phyloP scores from a whole-genome alignment of 2,888 invertebrate genomes.

The Crepidodera aurea region DNA sequence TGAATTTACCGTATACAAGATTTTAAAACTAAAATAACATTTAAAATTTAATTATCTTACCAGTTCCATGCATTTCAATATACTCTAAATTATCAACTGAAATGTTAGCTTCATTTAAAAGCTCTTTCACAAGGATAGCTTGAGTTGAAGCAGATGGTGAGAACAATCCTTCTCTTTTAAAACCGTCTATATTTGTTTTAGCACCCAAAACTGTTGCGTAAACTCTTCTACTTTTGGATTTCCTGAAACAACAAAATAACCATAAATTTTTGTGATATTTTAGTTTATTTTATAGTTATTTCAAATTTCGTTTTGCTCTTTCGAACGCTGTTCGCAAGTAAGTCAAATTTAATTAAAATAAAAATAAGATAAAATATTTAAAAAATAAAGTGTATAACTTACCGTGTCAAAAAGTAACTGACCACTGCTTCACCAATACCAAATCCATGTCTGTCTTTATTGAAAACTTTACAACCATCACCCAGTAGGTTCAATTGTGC shows the following conservation, averaged over 20 bases:
- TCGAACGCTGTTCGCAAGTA: too few relatives aligned
- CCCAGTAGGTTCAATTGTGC: background rate
- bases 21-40: too few relatives aligned
- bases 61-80: constrained; percentile 88
- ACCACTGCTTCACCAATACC: constrained; percentile 62
- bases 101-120: constrained; percentile 74
- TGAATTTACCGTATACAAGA: too few relatives aligned
- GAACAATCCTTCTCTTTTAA: constrained; percentile 55
- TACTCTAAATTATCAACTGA: constrained; percentile 75
- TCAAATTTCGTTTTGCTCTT: too few relatives aligned
- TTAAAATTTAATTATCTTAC: constrained; percentile 50
- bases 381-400: background rate
- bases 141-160: constrained; percentile 64
- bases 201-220: constrained; percentile 61
- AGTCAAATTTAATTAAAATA: too few relatives aligned
- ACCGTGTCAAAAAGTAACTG: constrained; percentile 60
- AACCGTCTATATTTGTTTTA: constrained; percentile 56
- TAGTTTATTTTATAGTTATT: too few relatives aligned
- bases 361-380: too few relatives aligned
- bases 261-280: background rate
- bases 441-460: constrained; percentile 41
- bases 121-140: constrained; percentile 67
- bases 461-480: constrained; percentile 30
- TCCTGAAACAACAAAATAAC: background rate
- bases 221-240: constrained; percentile 50